Base-by-base conservation (phyloP, 2,113 vertebrate genomes). In the Chionis minor region DNA sequence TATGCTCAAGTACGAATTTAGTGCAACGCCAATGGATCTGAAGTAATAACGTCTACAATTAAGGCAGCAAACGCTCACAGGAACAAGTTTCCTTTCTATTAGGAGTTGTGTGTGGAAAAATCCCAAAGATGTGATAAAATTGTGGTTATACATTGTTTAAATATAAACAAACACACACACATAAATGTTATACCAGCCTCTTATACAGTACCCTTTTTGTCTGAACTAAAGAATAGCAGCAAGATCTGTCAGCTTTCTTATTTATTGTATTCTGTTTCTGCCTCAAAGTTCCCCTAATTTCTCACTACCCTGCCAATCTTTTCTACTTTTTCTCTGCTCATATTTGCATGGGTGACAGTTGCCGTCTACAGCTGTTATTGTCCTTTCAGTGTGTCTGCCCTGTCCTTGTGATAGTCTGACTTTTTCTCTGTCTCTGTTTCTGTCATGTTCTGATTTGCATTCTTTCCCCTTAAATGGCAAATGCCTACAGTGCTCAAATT, bases 381-480 rank as follows among this genome's bases (percentile, higher is more conserved):
- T 74, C 42, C 22, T 88, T 91, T 58, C 63, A 40, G 21, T 14
- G 9, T 23, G 28, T 71, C 63, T 93, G 24, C 11, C 47, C n/a
- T 61, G 44, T 69, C 18, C 45, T 82, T 69, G 26, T 54, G 52
- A 47, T 42, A 67, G 42, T 44, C 38, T 55, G 63, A 81, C 20
- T 91, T 80, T 30, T 6, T 54, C 30, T 73, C 42, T 28, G 19
- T 51, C 22, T 89, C 71, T 86, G 54, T 78, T 83, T 70, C 79
- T 79, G 61, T 47, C 52, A 30, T 90, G 52, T 75, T 94, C 66
- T 67, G 38, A 49, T 90, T 94, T 91, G 27, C 13, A 27, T 79
- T 92, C 24, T 80, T 91, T 90, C 66, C 59, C 86, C 24, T 75
- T 65, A 88, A 95, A 88, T 45, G 24, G 35, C 52, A 95, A 95